Base-by-base conservation (phyloP, 2,888 invertebrate species). In the Xestia c-nigrum region DNA sequence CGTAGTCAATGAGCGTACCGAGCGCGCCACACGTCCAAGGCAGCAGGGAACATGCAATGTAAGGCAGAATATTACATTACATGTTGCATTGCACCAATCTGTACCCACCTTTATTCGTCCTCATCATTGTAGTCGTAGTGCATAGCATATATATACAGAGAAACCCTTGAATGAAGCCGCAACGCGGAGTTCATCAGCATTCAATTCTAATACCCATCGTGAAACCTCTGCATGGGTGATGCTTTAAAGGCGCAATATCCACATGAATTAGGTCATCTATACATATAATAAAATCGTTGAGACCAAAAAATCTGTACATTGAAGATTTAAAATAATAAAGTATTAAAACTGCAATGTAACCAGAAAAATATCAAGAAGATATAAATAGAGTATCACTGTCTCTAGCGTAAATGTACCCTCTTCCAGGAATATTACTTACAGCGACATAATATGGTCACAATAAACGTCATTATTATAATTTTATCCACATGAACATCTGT, bases 151-250 rank as follows among this genome's bases (percentile, higher is more conserved):
- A n/a, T 40, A 67, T 12, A 31, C 31, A 64, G 55, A 67, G 46
- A 47, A 71, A 78, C 55, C 40, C 55, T 43, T 67, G 7, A 24
- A 71, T 71, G 47, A 46, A 63, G 40, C 61, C 52, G 6, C 59
- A 47, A 19, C 19, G 24, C 31, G 24, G 14, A 40, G 46, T 59
- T 31, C 40, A 47, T 47, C 43, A 66, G 40, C 47, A 43, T 50
- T 68, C 43, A 72, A 65, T 52, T 59, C 43, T 50, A 67, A 57
- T 59, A 24, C 16, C 7, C 43, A 57, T 63, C 67, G 47, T 64
- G 50, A 50, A 67, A 55, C 55, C 57, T 68, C 47, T 65, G 52
- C 19, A 43, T 65, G 64, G 59, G 43, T 65, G 57, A 19, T 65
- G 7, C 61, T 21, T 12, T 59, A 57, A 43, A 78, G 19, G 10